These are phyloP conservation scores for Hemibagrus wyckioides DNA, from an alignment of 2,113 vertebrate genomes.

Conservation along the genomic window DNA sequence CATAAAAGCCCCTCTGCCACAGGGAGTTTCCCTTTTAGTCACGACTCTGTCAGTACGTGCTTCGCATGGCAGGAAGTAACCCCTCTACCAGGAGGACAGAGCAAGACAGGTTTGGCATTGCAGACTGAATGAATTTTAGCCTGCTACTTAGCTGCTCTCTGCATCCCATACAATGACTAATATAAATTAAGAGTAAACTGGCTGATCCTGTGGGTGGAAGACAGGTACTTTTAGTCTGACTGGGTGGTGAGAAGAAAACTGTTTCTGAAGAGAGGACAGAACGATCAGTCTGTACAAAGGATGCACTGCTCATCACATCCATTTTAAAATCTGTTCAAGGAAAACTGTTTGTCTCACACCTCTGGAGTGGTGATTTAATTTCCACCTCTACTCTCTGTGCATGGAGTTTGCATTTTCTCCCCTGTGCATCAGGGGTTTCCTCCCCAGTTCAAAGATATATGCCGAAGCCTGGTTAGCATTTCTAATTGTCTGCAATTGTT, in stretches of 20 bases:
- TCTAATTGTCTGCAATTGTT: too few species aligned
- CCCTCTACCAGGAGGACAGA: slow-evolving; percentile 58
- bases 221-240: slow-evolving; percentile 57
- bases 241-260: slow-evolving; percentile 4
- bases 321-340: neutral
- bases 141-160: slow-evolving; percentile 57
- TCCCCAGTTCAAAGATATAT: too few species aligned
- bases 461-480: too few species aligned
- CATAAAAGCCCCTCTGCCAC: slow-evolving; percentile 32
- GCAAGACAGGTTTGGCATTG: slow-evolving; percentile 39
- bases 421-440: too few species aligned
- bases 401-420: too few species aligned
- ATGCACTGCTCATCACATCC: neutral
- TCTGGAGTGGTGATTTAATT: too few species aligned
- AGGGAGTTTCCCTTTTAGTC: slow-evolving; percentile 60
- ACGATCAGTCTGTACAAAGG: slow-evolving; percentile 5
- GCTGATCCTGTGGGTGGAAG: slow-evolving; percentile 65
- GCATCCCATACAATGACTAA: slow-evolving; percentile 65
- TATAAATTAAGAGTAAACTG: slow-evolving; percentile 66
- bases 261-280: slow-evolving; percentile 18
- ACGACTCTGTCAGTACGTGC: slow-evolving; percentile 53
- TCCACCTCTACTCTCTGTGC: too few species aligned
- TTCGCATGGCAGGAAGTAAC: slow-evolving; percentile 44
- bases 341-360: neutral
- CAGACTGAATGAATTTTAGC: slow-evolving; percentile 44